A percentile compares a stretch with the other conserved stretches of the same genome.
These are phyloP conservation scores for Trissoscelio sp. DNA, from an alignment of 2,888 invertebrate genomes.

Conservation along the genomic window DNA sequence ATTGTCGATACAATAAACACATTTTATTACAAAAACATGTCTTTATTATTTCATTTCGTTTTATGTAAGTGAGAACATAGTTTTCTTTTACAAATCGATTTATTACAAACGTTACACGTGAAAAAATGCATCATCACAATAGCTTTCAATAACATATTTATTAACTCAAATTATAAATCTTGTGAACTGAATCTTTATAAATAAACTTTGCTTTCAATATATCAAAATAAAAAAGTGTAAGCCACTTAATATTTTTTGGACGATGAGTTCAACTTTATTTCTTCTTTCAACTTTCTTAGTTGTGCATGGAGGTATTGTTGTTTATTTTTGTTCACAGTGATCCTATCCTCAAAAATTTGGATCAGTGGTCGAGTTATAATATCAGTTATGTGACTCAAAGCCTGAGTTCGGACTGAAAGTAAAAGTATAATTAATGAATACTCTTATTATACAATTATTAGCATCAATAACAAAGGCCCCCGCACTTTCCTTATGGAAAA, in stretches of 20 bases:
- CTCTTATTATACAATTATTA: no score
- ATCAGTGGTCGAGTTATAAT: slow-evolving; percentile 81
- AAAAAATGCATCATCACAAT: slow-evolving; percentile 3
- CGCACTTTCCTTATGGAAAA: no score
- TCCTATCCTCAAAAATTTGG: slow-evolving; percentile 79
- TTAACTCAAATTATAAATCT: neutral
- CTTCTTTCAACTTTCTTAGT: slow-evolving; percentile 40
- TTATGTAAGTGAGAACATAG: no score
- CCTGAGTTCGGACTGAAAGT: slow-evolving; percentile 84
- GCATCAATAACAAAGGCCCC: no score
- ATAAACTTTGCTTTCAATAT: slow-evolving; percentile 8
- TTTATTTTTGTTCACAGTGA: slow-evolving; percentile 75
- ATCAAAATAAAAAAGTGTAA: neutral
- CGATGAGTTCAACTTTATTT: neutral
- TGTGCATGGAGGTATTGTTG: slow-evolving; percentile 45
- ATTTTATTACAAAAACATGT: slow-evolving; percentile 51
- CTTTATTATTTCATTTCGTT: neutral
- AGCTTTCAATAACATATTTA: neutral
- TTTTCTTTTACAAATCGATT: neutral
- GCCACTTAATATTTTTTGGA: neutral
- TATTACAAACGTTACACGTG: slow-evolving; percentile 1
- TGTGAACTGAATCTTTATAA: no score
- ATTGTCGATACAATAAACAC: slow-evolving; percentile 63
- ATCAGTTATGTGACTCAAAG: slow-evolving; percentile 84
- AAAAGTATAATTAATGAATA: slow-evolving; percentile 11